These are phyloP conservation scores for Ornithoptera alexandrae DNA, from an alignment of 2,888 invertebrate genomes.

Conservation along the genomic window DNA sequence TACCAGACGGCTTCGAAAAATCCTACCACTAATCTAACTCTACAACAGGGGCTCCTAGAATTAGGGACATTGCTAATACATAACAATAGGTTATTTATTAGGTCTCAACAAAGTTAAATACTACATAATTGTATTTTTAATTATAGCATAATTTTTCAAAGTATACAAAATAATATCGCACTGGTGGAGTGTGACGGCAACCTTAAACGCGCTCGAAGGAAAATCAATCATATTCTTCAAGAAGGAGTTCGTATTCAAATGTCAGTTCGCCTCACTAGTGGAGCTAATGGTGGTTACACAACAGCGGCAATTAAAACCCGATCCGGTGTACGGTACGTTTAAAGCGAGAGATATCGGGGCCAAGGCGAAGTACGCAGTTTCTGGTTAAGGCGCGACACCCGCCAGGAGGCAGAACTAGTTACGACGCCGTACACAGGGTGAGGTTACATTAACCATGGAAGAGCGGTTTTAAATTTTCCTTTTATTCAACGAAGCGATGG, in stretches of 20 bases:
- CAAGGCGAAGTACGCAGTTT: slow-evolving; percentile 26
- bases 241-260: slow-evolving; percentile 24
- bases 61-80: too few species aligned
- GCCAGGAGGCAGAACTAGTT: slow-evolving; percentile 22
- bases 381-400: slow-evolving; percentile 22
- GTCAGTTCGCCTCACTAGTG: slow-evolving; percentile 13
- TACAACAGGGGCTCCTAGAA: too few species aligned
- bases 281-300: slow-evolving; percentile 8
- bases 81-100: too few species aligned
- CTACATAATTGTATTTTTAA: too few species aligned
- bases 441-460: background rate
- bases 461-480: background rate
- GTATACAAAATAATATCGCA: background rate
- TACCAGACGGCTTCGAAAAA: too few species aligned
- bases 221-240: slow-evolving; percentile 14
- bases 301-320: slow-evolving; percentile 12
- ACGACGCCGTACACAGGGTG: background rate
- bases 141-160: too few species aligned
- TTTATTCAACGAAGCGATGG: too few species aligned
- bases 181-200: background rate
- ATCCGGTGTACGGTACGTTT: slow-evolving; percentile 15
- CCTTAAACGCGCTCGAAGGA: background rate
- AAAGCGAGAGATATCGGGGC: slow-evolving; percentile 23
- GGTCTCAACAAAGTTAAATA: too few species aligned
- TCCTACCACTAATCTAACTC: too few species aligned